These are phyloP conservation scores for Cavia porcellus DNA, from an alignment of 2,113 vertebrate species.

Conservation along the genomic window DNA sequence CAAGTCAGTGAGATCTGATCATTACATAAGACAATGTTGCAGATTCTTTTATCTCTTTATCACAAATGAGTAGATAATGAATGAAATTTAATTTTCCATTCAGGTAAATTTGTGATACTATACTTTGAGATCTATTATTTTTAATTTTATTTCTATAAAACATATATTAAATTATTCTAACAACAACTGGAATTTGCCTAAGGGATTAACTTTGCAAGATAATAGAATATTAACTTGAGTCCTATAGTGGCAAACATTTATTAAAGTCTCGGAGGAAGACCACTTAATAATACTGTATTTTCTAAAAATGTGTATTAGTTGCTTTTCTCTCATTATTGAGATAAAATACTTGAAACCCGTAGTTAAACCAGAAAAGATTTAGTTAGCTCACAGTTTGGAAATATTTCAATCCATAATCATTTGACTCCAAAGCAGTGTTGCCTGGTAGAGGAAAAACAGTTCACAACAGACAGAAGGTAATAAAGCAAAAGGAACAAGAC, in stretches of 20 bases:
- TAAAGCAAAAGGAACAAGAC: neutral
- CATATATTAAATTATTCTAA: slow-evolving; percentile 10
- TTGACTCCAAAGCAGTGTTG: neutral
- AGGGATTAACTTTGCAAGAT: neutral
- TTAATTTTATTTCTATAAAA: slow-evolving; percentile 2
- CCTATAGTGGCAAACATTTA: neutral
- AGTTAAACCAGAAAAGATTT: neutral
- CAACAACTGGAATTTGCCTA: neutral
- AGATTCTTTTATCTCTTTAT: neutral
- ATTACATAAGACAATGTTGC: slow-evolving; percentile 3
- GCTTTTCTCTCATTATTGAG: neutral
- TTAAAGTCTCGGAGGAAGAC: neutral
- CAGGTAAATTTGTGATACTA: neutral
- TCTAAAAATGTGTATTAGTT: neutral
- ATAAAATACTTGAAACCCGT: neutral
- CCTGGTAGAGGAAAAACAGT: neutral
- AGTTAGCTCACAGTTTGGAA: neutral
- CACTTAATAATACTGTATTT: neutral
- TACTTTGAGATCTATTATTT: slow-evolving; percentile 2
- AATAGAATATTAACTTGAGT: slow-evolving; percentile 17
- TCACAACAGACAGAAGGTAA: neutral
- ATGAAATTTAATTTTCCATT: neutral
- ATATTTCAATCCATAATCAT: neutral
- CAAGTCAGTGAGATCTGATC: neutral
- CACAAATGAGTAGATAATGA: neutral